A percentile compares a stretch with the other conserved stretches of the same genome.
Evolutionary conservation across 2,888 invertebrate genomes (phyloP).

Genomic region (Ischnus inquisitorius): DNA sequence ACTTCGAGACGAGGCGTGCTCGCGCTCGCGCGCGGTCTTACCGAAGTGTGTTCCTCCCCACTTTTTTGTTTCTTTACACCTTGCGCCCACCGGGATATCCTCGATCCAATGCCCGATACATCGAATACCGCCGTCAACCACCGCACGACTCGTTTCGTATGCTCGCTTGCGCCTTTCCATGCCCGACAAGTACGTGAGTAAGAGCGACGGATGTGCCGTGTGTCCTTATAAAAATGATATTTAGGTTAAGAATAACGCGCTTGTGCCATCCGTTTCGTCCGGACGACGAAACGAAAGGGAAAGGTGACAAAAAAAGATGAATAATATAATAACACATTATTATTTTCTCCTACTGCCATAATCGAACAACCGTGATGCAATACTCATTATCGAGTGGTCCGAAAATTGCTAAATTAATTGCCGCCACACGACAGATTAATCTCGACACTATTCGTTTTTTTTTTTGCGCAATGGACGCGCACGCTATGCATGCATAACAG

Average conservation of each 20-base stretch:
- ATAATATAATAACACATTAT: neutral
- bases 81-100: constrained; percentile 55
- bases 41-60: constrained; percentile 72
- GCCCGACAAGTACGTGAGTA: constrained; percentile 72
- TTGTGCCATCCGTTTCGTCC: constrained; percentile 7
- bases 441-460: too few relatives aligned
- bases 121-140: constrained; percentile 33
- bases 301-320: neutral
- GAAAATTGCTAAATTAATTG: too few relatives aligned
- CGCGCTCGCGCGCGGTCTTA: constrained; percentile 62
- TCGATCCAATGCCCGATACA: constrained; percentile 34
- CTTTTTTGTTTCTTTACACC: constrained; percentile 67
- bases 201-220: constrained; percentile 69
- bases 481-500: too few relatives aligned
- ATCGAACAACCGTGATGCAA: neutral
- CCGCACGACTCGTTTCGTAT: constrained; percentile 70
- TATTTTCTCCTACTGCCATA: neutral
- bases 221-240: constrained; percentile 67
- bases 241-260: neutral
- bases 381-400: neutral
- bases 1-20: constrained; percentile 65
- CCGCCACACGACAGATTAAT: too few relatives aligned
- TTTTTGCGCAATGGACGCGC: too few relatives aligned
- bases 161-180: constrained; percentile 58
- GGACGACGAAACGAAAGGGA: constrained; percentile 37